These are phyloP conservation scores for Pocillopora damicornis DNA, from an alignment of 64 coral and sea anemone species.

Conservation along the genomic window DNA sequence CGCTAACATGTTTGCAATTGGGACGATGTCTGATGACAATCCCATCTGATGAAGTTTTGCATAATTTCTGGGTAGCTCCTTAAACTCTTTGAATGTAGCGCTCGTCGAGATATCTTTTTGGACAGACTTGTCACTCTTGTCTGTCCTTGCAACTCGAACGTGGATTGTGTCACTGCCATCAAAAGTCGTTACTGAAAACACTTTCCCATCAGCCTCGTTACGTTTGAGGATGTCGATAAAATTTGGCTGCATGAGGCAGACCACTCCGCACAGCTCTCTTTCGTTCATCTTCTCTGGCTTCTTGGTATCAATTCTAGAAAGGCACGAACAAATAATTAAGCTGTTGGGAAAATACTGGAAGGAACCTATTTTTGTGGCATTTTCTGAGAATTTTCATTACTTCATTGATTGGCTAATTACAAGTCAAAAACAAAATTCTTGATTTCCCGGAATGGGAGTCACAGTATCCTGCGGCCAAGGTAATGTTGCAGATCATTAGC, in stretches of 20 bases:
- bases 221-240: conserved; percentile 73
- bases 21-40: conserved; percentile 85
- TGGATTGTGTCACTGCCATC: conserved; percentile 57
- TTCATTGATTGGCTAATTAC: no score
- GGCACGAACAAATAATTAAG: no score
- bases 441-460: no score
- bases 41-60: conserved; percentile 64
- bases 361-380: no score
- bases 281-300: background rate
- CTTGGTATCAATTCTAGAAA: no score
- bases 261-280: conserved; percentile 34
- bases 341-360: no score
- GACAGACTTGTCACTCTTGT: background rate
- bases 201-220: background rate
- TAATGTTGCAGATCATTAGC: no score
- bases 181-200: conserved; percentile 47
- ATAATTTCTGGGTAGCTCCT: conserved; percentile 25
- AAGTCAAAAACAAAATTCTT: no score
- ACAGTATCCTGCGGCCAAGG: no score
- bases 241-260: conserved; percentile 86
- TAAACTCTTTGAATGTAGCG: conserved; percentile 48
- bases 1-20: conserved; percentile 82
- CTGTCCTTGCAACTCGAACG: conserved; percentile 28
- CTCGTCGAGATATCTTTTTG: background rate
- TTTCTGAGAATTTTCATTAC: no score